phyloP scores from a whole-genome alignment of 1,140 invertebrate genomes.

The Saccostrea glomerata region DNA sequence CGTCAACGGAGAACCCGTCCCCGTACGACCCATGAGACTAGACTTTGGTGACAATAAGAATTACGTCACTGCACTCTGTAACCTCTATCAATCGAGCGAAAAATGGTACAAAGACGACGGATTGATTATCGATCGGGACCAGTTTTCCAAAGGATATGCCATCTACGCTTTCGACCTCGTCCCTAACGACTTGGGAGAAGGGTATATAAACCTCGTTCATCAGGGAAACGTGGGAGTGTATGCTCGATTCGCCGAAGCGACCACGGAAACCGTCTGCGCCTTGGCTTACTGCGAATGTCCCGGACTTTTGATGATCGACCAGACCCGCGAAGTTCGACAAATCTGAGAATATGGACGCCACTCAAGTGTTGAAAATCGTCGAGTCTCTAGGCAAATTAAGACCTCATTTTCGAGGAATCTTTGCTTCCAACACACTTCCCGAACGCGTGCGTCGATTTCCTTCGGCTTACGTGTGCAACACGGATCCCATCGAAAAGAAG shows the following conservation, averaged over 20 bases:
- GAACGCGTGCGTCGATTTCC: slow-evolving; percentile 12
- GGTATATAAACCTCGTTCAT: slow-evolving; percentile 44
- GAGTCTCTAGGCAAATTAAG: too few relatives aligned
- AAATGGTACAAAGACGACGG: too few relatives aligned
- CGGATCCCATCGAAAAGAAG: neutral
- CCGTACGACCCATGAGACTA: too few relatives aligned
- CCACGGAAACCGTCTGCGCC: neutral
- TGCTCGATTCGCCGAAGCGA: slow-evolving; percentile 9
- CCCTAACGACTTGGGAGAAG: slow-evolving; percentile 34
- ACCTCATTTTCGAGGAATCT: slow-evolving; percentile 7
- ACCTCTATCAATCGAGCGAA: too few relatives aligned
- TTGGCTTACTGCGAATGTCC: slow-evolving; percentile 9
- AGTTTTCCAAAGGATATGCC: too few relatives aligned
- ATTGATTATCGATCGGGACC: too few relatives aligned
- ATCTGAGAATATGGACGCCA: neutral
- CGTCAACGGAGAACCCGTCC: neutral
- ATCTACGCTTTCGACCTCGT: slow-evolving; percentile 35
- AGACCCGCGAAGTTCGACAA: neutral
- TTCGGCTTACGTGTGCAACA: slow-evolving; percentile 38
- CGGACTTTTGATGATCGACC: neutral
- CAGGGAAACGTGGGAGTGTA: slow-evolving; percentile 43
- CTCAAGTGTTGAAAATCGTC: neutral
- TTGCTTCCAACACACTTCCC: slow-evolving; percentile 31
- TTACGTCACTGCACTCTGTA: too few relatives aligned
- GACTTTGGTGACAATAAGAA: too few relatives aligned